Evolutionary conservation across 2,113 vertebrate genomes (phyloP), one percentile per base, ranked within the genome.

Genomic region (Triplophysa dalaica): DNA sequence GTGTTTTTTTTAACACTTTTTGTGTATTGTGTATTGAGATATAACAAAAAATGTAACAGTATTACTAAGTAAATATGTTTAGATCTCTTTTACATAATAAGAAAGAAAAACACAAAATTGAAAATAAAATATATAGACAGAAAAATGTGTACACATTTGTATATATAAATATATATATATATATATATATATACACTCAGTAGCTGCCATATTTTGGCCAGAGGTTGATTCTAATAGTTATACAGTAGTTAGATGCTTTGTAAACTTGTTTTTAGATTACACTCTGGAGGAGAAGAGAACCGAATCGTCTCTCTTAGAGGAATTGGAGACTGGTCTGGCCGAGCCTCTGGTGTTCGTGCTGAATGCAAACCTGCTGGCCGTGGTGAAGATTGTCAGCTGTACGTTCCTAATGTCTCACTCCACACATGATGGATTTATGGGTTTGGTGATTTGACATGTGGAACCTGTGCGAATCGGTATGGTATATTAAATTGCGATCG

Each of bases 251-350:
- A 21, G 50, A 9, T 62, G 24, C 38, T 70, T 22, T n/a, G 3
- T 68, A 0, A 80, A 4, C 89, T n/a, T 41, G 4, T 58, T 14
- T 22, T 8, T 80, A 99, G 97, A 99, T 87, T 99, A 98, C 85
- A 95, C 96, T 9, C 96, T 98, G 87, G 96, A 99, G 88, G 97
- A 99, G 89, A 95, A 93, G 82, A 95, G 96, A 48, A 97, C 96
- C 21, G 96, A 97, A 88, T 95, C 92, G 81, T 93, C 96, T 56
- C 94, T 98, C 22, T 95, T 98, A 88, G 96, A 97, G 87, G 96
- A 98, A 81, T 89, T 98, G 87, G 91, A 91, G 85, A 93, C 94
- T 33, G 90, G 88, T 88, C 89, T 87, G 65, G 89, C 91, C 43
- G 92, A 88, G 76, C 93, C 93, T 3, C 80, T 98, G 88, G 97